These are phyloP conservation scores for Drosophila mayri DNA, from an alignment of 1,140 invertebrate genomes.

Conservation along the genomic window DNA sequence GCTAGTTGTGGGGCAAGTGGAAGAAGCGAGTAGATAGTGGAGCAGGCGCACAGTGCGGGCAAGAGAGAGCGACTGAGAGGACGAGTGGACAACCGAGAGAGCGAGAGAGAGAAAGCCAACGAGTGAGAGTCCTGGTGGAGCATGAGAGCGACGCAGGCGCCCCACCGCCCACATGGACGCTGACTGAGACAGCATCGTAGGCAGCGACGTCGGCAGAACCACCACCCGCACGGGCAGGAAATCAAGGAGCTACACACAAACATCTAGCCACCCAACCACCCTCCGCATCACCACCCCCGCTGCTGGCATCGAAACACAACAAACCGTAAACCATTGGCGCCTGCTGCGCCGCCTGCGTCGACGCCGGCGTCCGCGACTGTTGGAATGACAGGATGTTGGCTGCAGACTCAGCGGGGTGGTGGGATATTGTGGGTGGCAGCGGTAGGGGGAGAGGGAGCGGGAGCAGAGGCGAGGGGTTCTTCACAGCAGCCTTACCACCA, in stretches of 20 bases:
- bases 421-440: constrained; percentile 11
- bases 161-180: constrained; percentile 31
- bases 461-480: constrained; percentile 10
- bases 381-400: constrained; percentile 63
- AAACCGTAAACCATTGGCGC: constrained; percentile 82
- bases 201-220: constrained; percentile 52
- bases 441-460: background rate
- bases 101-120: constrained; percentile 1
- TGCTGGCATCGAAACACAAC: constrained; percentile 72
- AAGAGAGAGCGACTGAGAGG: background rate
- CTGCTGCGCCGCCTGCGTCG: constrained; percentile 16
- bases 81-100: background rate
- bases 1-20: constrained; percentile 6
- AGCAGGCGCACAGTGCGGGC: constrained; percentile 37
- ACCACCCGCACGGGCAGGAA: constrained; percentile 60
- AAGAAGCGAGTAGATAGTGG: constrained; percentile 29
- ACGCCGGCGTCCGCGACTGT: constrained; percentile 44
- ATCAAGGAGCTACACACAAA: constrained; percentile 21
- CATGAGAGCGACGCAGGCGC: constrained; percentile 37
- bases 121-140: constrained; percentile 16
- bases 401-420: constrained; percentile 22
- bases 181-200: constrained; percentile 15
- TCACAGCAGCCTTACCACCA: constrained; percentile 71
- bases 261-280: constrained; percentile 19
- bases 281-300: constrained; percentile 4